Conservation (phyloP, 2,113 vertebrate genomes). For the Bagarius yarrelli region DNA sequence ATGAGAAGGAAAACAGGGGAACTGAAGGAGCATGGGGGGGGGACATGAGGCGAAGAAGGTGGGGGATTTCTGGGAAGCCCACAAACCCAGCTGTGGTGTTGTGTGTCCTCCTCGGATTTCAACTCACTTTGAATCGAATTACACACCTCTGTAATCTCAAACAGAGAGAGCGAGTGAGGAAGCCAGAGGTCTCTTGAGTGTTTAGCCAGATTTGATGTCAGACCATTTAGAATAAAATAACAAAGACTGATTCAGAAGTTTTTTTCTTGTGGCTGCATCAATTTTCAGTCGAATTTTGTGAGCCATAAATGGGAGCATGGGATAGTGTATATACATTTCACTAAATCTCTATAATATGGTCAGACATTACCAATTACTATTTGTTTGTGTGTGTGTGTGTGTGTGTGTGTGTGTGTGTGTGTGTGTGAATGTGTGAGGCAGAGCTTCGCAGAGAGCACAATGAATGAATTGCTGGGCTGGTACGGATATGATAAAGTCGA, state of each 20-base stretch:
- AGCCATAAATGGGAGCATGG: slow-evolving; percentile 14
- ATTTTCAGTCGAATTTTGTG: slow-evolving; percentile 12
- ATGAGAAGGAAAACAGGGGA: slow-evolving; percentile 58
- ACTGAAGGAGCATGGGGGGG: slow-evolving; percentile 52
- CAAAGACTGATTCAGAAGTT: slow-evolving; percentile 37
- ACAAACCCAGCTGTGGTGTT: slow-evolving; percentile 93
- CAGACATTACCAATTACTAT: slow-evolving; percentile 8
- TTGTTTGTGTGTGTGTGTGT: slow-evolving; percentile 23
- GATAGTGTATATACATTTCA: neutral
- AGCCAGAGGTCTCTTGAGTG: slow-evolving; percentile 54
- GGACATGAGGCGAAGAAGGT: slow-evolving; percentile 49
- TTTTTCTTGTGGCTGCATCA: slow-evolving; percentile 15
- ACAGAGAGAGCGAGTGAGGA: slow-evolving; percentile 59
- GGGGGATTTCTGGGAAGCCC: slow-evolving; percentile 94
- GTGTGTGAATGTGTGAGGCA: slow-evolving; percentile 55
- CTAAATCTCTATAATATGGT: slow-evolving; percentile 11
- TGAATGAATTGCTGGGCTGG: slow-evolving; percentile 98
- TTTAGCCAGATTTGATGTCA: slow-evolving; percentile 57
- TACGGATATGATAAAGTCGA: slow-evolving; percentile 97
- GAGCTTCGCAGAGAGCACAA: slow-evolving; percentile 98
- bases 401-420: slow-evolving; percentile 13
- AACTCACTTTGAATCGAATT: slow-evolving; percentile 83
- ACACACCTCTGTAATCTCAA: slow-evolving; percentile 77
- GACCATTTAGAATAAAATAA: slow-evolving; percentile 76
- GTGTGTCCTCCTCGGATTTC: slow-evolving; percentile 96